phyloP scores from a whole-genome alignment of 2,888 invertebrate species.

The Macrophya alboannulata region DNA sequence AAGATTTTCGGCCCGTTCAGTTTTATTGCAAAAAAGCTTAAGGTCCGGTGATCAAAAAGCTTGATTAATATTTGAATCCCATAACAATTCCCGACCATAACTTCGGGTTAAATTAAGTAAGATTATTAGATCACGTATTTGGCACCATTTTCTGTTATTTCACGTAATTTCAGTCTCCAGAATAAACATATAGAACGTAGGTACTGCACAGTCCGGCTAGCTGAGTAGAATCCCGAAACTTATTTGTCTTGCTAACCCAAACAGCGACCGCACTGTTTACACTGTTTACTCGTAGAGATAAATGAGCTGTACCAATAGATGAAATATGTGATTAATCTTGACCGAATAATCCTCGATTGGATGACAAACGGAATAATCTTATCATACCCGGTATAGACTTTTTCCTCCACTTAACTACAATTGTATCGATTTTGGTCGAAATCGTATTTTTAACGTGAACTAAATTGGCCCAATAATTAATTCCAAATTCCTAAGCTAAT shows the following conservation, averaged over 20 bases:
- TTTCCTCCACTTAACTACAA: too few relatives aligned
- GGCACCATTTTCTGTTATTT: neutral
- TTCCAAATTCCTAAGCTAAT: neutral
- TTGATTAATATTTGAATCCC: neutral
- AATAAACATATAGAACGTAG: conserved; percentile 2
- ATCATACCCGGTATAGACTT: neutral
- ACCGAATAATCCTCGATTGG: neutral
- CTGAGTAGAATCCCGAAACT: conserved; percentile 15
- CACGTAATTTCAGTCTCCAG: conserved; percentile 20
- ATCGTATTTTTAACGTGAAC: too few relatives aligned
- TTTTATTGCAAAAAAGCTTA: neutral
- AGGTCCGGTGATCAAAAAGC: neutral
- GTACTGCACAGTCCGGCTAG: neutral
- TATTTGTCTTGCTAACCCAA: conserved; percentile 36
- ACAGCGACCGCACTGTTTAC: conserved; percentile 22
- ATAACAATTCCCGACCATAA: neutral
- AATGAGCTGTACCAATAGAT: neutral
- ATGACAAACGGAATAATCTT: neutral
- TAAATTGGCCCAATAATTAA: neutral
- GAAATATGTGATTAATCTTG: neutral
- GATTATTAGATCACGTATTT: neutral
- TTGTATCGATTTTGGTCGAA: too few relatives aligned
- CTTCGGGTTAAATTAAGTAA: neutral
- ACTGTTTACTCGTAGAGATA: conserved; percentile 19
- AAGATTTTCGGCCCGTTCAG: neutral